Conservation (phyloP, 2,113 vertebrate species). For the Taxidea taxus region DNA sequence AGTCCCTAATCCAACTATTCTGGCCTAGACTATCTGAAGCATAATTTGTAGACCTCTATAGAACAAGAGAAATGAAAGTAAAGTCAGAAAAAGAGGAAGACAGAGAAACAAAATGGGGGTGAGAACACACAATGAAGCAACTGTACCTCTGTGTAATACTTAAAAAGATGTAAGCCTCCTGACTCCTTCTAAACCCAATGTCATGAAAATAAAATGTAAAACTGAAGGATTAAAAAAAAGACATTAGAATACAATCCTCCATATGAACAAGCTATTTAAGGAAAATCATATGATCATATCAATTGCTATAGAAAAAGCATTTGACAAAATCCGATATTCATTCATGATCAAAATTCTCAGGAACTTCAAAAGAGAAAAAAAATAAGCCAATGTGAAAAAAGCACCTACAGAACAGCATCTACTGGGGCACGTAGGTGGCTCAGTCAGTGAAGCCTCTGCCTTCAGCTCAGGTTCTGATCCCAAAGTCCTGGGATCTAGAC, state of each 20-base stretch:
- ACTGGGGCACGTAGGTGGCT: background rate
- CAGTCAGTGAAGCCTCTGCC: background rate
- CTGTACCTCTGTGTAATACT: accelerated
- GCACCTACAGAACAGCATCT: background rate
- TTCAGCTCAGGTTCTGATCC: background rate
- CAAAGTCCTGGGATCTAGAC: background rate
- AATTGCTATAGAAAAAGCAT: background rate
- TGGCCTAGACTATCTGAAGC: background rate
- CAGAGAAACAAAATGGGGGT: background rate
- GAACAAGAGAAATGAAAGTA: background rate
- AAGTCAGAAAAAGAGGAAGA: background rate
- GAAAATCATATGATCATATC: background rate
- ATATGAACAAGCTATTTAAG: background rate
- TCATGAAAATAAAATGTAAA: background rate
- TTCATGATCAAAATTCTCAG: background rate
- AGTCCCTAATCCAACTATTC: background rate
- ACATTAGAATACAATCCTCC: background rate
- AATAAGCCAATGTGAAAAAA: background rate
- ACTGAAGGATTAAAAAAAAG: background rate
- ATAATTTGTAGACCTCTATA: background rate
- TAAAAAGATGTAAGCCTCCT: background rate
- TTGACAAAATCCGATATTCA: background rate
- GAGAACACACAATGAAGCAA: background rate
- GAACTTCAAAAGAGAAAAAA: background rate
- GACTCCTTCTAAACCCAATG: background rate